phyloP scores from a whole-genome alignment of 2,888 invertebrate genomes.

The Athripsodes cinereus region DNA sequence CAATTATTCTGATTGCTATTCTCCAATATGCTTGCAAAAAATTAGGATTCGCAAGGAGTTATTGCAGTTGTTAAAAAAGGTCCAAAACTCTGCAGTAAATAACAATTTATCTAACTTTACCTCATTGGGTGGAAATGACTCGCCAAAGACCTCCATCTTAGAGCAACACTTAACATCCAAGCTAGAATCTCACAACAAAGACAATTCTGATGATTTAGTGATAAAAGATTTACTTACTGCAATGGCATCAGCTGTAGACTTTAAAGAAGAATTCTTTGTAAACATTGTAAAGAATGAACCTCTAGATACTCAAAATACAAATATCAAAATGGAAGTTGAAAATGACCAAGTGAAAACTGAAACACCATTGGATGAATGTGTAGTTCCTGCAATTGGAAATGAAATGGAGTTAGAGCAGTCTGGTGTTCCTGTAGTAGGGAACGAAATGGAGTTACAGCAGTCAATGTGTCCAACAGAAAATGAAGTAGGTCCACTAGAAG shows the following conservation, averaged over 20 bases:
- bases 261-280: conserved; percentile 49
- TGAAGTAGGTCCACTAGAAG: conserved; percentile 24
- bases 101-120: conserved; percentile 31
- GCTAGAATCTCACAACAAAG: conserved; percentile 36
- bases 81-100: conserved; percentile 48
- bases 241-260: conserved; percentile 56
- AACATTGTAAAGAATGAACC: conserved; percentile 38
- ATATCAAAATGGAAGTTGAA: conserved; percentile 30
- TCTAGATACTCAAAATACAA: conserved; percentile 15
- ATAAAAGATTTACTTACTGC: conserved; percentile 56
- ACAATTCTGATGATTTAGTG: conserved; percentile 48
- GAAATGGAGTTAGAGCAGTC: conserved; percentile 45
- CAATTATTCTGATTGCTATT: conserved; percentile 62
- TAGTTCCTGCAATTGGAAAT: conserved; percentile 47
- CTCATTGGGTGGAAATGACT: conserved; percentile 40
- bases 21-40: conserved; percentile 73
- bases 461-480: conserved; percentile 15
- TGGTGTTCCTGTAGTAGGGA: conserved; percentile 34
- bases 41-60: conserved; percentile 65
- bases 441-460: conserved; percentile 46
- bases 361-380: conserved; percentile 49
- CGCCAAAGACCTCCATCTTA: conserved; percentile 59
- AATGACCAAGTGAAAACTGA: conserved; percentile 45
- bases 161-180: conserved; percentile 63
- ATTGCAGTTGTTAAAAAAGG: conserved; percentile 54